These are phyloP conservation scores for Hyperoplus immaculatus DNA, from an alignment of 2,797 vertebrate genomes.

Conservation along the genomic window DNA sequence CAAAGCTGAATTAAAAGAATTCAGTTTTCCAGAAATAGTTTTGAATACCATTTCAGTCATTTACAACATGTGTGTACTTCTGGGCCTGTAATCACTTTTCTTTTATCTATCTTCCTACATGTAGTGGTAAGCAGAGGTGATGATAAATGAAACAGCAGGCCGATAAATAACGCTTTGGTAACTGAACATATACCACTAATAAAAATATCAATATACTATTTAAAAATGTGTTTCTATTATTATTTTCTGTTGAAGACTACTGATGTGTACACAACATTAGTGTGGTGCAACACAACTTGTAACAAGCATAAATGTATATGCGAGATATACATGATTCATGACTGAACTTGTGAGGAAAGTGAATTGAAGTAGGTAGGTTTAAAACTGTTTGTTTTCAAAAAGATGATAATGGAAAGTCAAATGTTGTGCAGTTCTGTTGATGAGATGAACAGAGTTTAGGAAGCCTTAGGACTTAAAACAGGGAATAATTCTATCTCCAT, in stretches of 20 bases:
- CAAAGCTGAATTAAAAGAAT: conserved; percentile 69
- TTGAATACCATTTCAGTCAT: conserved; percentile 51
- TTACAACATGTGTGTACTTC: conserved; percentile 30
- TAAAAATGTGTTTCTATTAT: background rate
- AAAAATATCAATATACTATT: background rate
- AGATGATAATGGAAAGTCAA: conserved; percentile 18
- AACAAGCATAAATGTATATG: background rate
- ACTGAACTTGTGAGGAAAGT: background rate
- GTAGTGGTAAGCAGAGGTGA: conserved; percentile 5
- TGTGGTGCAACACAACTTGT: background rate
- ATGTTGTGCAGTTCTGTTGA: conserved; percentile 2
- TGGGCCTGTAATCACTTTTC: conserved; percentile 49
- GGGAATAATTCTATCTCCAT: background rate
- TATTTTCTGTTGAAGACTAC: background rate
- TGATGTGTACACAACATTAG: background rate
- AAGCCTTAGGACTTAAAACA: background rate
- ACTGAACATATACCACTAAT: background rate
- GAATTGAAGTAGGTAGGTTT: background rate
- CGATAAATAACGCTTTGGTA: conserved; percentile 12
- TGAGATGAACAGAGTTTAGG: background rate
- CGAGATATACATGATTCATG: background rate
- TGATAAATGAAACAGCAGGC: conserved; percentile 22
- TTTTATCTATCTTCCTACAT: conserved; percentile 39
- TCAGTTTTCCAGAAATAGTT: conserved; percentile 75
- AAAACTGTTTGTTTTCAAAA: background rate